A percentile compares a stretch with the other conserved stretches of the same genome.
These are phyloP conservation scores for Pemphigus obesinymphae DNA, from an alignment of 1,140 invertebrate species.

Conservation along the genomic window DNA sequence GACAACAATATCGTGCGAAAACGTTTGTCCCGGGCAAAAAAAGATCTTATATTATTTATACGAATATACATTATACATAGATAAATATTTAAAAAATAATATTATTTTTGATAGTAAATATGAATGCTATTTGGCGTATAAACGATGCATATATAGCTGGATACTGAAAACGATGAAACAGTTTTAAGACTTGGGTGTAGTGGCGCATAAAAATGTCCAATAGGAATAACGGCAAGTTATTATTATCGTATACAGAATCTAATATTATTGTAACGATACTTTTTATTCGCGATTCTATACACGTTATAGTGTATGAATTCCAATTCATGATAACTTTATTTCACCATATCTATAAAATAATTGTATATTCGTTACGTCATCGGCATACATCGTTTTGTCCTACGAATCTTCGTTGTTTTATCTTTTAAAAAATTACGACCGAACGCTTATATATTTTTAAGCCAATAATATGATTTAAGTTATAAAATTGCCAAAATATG, in stretches of 20 bases:
- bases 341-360: not conserved
- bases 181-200: not conserved
- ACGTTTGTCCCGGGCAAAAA: not conserved
- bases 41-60: too few species aligned
- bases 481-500: too few species aligned
- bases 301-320: not conserved
- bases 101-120: too few species aligned
- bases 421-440: too few species aligned
- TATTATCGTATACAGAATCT: not conserved
- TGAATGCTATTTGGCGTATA: not conserved
- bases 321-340: not conserved
- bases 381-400: not conserved
- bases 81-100: too few species aligned
- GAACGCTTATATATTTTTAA: too few species aligned
- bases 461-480: too few species aligned
- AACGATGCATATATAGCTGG: not conserved
- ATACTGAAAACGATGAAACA: too few species aligned
- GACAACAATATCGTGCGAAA: not conserved
- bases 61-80: too few species aligned
- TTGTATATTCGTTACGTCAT: not conserved
- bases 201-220: not conserved
- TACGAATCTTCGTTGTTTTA: too few species aligned
- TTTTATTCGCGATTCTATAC: not conserved
- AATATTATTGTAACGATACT: not conserved
- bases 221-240: not conserved